Evolutionary conservation across 2,113 vertebrate species (phyloP).

Genomic region (Tympanuchus pallidicinctus): DNA sequence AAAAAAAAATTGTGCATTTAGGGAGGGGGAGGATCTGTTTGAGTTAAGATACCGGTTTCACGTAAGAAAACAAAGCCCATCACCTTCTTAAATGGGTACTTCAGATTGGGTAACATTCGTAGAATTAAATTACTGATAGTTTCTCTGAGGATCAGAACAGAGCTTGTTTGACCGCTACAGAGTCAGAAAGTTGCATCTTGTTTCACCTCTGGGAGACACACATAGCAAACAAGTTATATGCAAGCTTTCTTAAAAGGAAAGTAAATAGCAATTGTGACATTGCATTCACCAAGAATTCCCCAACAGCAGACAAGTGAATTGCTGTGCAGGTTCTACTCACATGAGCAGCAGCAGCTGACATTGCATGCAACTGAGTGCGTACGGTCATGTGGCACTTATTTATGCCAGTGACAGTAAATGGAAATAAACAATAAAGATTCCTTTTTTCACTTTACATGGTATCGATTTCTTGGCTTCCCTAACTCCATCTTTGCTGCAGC

Average conservation of each 20-base stretch:
- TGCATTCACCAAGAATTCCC: background rate
- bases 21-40: background rate
- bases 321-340: background rate
- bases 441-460: background rate
- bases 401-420: background rate
- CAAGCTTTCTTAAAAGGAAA: background rate
- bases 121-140: background rate
- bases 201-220: background rate
- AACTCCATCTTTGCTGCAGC: background rate
- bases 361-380: background rate
- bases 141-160: background rate
- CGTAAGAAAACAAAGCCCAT: background rate
- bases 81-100: background rate
- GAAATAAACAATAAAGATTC: background rate
- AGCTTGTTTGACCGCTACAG: background rate
- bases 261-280: background rate
- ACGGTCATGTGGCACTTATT: background rate
- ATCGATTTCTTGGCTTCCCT: background rate
- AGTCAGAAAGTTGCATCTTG: background rate
- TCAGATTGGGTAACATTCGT: constrained; percentile 11
- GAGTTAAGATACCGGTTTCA: background rate
- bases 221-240: background rate
- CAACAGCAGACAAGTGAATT: background rate
- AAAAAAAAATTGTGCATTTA: background rate
- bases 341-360: background rate